Conservation (phyloP, 2,888 invertebrate species). For the Lutraria lutraria region DNA sequence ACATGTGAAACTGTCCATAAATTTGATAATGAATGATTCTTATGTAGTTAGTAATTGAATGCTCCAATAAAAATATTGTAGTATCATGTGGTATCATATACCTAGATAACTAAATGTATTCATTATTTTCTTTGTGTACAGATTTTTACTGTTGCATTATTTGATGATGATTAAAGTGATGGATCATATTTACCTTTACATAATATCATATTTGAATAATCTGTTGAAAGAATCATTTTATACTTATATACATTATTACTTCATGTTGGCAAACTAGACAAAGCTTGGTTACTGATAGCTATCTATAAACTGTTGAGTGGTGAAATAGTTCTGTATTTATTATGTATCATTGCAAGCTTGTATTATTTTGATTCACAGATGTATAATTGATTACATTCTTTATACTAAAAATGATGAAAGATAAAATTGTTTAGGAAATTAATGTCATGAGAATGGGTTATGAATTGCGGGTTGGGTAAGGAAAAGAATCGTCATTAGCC, state of each 20-base stretch:
- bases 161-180: neutral
- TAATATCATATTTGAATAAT: neutral
- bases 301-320: neutral
- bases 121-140: neutral
- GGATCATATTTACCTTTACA: neutral
- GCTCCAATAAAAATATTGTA: too few relatives aligned
- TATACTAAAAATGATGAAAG: neutral
- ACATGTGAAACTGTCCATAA: too few relatives aligned
- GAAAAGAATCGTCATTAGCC: slow-evolving; percentile 59
- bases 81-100: too few relatives aligned
- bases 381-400: neutral
- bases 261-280: neutral
- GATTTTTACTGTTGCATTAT: neutral
- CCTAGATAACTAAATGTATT: too few relatives aligned
- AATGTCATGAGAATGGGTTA: slow-evolving; percentile 7
- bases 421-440: slow-evolving; percentile 7
- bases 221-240: neutral
- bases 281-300: neutral
- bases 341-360: slow-evolving; percentile 19
- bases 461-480: slow-evolving; percentile 58
- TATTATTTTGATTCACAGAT: slow-evolving; percentile 5
- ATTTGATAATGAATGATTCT: too few relatives aligned
- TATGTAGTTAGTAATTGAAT: too few relatives aligned
- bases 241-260: neutral
- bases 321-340: neutral